These are phyloP conservation scores for Neodiprion virginianus DNA, from an alignment of 1,140 invertebrate species.

Conservation along the genomic window DNA sequence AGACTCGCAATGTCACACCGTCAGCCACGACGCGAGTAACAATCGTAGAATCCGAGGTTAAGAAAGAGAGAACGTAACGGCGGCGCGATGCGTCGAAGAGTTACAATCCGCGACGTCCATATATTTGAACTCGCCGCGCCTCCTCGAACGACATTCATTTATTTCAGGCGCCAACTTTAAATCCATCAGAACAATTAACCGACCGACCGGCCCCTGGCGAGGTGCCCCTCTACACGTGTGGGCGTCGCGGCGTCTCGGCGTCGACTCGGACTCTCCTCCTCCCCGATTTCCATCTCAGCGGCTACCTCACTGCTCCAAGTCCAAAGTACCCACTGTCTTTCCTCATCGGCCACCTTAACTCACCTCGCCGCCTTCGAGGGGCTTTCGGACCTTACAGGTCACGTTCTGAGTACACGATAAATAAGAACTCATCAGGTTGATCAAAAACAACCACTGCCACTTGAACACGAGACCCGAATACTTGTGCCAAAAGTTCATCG, in stretches of 20 bases:
- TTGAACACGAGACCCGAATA: too few species aligned
- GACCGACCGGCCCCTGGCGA: conserved; percentile 16
- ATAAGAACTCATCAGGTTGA: too few species aligned
- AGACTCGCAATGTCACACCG: too few species aligned
- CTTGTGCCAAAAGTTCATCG: too few species aligned
- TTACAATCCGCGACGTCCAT: conserved; percentile 7
- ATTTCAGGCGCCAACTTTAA: conserved; percentile 18
- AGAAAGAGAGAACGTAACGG: too few species aligned
- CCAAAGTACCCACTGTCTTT: too few species aligned
- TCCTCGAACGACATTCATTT: conserved; percentile 34
- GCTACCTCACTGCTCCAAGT: background rate
- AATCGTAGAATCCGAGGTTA: background rate
- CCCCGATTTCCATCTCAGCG: background rate
- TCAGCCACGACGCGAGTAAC: background rate
- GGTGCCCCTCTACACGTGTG: conserved; percentile 23
- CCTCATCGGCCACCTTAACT: too few species aligned
- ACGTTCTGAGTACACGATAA: too few species aligned
- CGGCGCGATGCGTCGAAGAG: background rate
- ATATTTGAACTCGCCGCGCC: conserved; percentile 15
- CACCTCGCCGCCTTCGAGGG: too few species aligned
- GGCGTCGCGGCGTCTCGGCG: conserved; percentile 11
- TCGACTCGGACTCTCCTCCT: background rate
- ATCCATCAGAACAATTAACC: conserved; percentile 19
- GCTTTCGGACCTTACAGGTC: too few species aligned
- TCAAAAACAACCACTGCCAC: too few species aligned